Evolutionary conservation across 2,888 invertebrate species (phyloP).

Genomic region (Catocala nupta): DNA sequence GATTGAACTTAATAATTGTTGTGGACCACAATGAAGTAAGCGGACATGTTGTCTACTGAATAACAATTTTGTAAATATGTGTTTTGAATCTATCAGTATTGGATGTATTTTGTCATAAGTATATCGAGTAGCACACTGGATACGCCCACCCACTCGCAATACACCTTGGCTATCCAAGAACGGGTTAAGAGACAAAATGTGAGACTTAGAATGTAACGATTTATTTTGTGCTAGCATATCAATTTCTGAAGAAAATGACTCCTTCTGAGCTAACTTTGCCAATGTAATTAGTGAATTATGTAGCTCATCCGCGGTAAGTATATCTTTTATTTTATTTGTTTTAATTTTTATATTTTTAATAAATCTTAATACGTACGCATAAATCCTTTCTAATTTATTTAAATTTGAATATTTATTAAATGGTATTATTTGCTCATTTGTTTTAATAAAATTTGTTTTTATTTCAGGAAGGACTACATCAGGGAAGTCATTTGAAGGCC

Average conservation of each 20-base stretch:
- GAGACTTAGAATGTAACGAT: too few species aligned
- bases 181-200: too few species aligned
- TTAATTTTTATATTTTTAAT: not conserved
- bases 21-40: slow-evolving; percentile 7
- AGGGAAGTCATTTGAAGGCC: too few species aligned
- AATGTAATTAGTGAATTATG: slow-evolving; percentile 13
- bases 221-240: too few species aligned
- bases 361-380: not conserved
- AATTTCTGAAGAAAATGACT: too few species aligned
- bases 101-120: slow-evolving; percentile 29
- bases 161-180: too few species aligned
- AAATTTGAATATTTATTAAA: slow-evolving; percentile 1
- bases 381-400: not conserved
- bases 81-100: slow-evolving; percentile 17
- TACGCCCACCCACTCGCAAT: slow-evolving; percentile 10
- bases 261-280: slow-evolving; percentile 18
- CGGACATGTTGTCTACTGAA: not conserved
- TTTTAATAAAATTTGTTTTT: not conserved
- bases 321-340: not conserved
- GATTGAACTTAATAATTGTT: slow-evolving; percentile 1
- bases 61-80: slow-evolving; percentile 13
- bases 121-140: slow-evolving; percentile 12
- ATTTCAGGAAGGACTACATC: slow-evolving; percentile 1
- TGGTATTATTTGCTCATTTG: not conserved
- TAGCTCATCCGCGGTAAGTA: not conserved